Base-by-base conservation (phyloP, 2,113 vertebrate genomes). In the Myiopsitta monachus region DNA sequence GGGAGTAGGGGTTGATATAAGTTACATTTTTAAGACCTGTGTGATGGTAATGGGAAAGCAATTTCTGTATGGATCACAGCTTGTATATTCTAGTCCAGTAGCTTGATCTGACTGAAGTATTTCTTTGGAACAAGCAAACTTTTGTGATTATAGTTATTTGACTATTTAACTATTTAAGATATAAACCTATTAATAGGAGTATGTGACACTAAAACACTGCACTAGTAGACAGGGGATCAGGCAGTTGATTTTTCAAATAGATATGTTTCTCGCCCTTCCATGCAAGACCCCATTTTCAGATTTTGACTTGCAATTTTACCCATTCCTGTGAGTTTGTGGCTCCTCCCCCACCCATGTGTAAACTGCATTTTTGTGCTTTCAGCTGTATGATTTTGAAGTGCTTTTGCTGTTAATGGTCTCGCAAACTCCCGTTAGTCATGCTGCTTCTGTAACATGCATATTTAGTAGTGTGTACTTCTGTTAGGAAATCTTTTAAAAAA, bases 21-120 rank as follows among this genome's bases (percentile, higher is more conserved):
- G 82, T 87, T 85, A 92, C 57, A 46, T 95, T 87, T 97, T 96
- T 36, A 94, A 95, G 66, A 59, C 33, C 17, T 95, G 52, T 90
- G 89, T 83, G 43, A 68, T 82, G 59, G 76, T 85, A 88, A 75
- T 57, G 69, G 84, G 88, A 92, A 79, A 67, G 67, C 41, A 41
- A 87, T 83, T 94, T 97, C 88, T 75, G 78, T 90, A 84, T 77
- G 85, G 83, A 92, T 92, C 77, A 68, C 79, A 87, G 80, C 75
- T 90, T 95, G 18, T 87, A 30, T 70, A 12, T 67, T 87, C 82
- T 94, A 81, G 72, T 86, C 93, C 41, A 87, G 83, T 69, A 92
- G 51, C 68, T 94, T 94, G 57, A 93, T 94, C 46, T 87, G 62
- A 64, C 38, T 68, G 81, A 70, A 74, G 23, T 70, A 59, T 70